Conservation (phyloP, 2,113 vertebrate species). For the Mormyrus lacerda region DNA sequence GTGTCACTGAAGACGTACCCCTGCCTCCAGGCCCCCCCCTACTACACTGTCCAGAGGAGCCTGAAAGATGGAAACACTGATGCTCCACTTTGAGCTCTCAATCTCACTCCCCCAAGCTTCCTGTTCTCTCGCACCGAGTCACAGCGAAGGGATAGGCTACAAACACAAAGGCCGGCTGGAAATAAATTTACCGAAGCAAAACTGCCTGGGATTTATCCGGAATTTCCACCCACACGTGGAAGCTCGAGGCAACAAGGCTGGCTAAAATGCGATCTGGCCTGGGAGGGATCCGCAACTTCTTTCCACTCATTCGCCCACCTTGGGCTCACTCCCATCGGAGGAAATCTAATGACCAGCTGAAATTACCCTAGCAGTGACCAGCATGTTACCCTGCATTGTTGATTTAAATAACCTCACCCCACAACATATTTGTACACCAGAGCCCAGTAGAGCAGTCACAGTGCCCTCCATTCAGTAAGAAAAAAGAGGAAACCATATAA, state of each 20-base stretch:
- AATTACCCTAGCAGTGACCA: not conserved
- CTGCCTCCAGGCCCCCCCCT: not conserved
- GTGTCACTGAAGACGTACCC: not conserved
- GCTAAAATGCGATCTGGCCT: not conserved
- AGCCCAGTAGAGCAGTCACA: not conserved
- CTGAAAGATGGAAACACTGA: not conserved
- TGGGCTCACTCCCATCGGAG: not conserved
- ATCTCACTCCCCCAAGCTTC: not conserved
- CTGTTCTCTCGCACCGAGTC: not conserved
- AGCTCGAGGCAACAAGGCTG: not conserved
- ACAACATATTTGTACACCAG: not conserved
- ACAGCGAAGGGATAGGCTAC: not conserved
- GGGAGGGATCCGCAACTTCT: not conserved
- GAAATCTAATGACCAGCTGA: not conserved
- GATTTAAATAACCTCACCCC: not conserved
- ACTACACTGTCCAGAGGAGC: not conserved
- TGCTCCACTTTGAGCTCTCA: not conserved
- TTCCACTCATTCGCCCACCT: not conserved
- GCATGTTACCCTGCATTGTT: not conserved
- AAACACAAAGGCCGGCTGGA: not conserved
- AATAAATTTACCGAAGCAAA: not conserved
- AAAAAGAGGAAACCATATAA: not conserved
- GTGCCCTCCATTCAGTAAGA: not conserved
- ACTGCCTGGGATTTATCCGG: not conserved
- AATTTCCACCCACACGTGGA: conserved; percentile 2